Evolutionary conservation across 2,797 vertebrate genomes (phyloP).

Genomic region (Saxicola maurus): DNA sequence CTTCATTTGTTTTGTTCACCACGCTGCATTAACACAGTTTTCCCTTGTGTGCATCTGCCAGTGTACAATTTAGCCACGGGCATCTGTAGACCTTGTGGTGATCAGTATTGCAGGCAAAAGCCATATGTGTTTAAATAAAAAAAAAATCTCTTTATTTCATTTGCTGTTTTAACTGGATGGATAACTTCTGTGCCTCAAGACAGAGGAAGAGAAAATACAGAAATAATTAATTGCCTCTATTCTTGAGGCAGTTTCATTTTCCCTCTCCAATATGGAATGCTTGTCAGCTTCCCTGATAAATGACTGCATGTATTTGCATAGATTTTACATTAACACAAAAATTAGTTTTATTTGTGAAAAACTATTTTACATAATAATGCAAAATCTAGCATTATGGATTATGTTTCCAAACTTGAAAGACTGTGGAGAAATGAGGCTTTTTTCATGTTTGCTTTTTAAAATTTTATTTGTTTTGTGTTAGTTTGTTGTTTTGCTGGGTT

Average conservation of each 20-base stretch:
- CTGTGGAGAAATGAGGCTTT: not conserved
- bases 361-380: conserved; percentile 83
- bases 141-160: conserved; percentile 79
- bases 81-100: conserved; percentile 78
- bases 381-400: conserved; percentile 73
- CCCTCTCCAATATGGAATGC: conserved; percentile 90
- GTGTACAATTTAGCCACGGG: conserved; percentile 82
- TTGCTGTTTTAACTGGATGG: conserved; percentile 79
- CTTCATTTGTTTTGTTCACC: conserved; percentile 89
- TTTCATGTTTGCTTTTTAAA: not conserved
- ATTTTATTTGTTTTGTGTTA: not conserved
- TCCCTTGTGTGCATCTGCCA: conserved; percentile 79
- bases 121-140: conserved; percentile 80
- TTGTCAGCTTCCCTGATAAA: conserved; percentile 96
- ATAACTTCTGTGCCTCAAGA: conserved; percentile 83
- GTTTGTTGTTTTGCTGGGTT: not conserved
- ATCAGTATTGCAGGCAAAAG: conserved; percentile 82
- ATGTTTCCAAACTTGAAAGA: conserved; percentile 57
- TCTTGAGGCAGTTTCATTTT: conserved; percentile 85
- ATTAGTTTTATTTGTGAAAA: conserved; percentile 86
- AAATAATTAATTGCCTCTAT: conserved; percentile 92
- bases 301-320: conserved; percentile 97
- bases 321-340: conserved; percentile 90
- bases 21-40: conserved; percentile 80
- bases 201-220: conserved; percentile 82